Conservation (phyloP, 2,113 vertebrate species). For the Promerops cafer region DNA sequence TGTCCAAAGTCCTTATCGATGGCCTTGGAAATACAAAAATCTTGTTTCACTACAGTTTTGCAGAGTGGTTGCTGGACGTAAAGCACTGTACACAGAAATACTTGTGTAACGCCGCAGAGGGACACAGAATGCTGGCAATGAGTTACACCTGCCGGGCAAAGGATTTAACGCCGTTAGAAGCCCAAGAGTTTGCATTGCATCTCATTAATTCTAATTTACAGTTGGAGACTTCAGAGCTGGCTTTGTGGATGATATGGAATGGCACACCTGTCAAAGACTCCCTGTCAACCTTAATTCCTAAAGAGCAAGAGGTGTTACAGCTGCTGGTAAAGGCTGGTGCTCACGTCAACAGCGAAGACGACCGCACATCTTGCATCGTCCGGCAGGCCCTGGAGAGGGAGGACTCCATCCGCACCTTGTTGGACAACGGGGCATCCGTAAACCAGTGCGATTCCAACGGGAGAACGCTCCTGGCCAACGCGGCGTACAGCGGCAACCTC, state of each 20-base stretch:
- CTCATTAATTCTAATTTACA: conserved; percentile 93
- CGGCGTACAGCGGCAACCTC: conserved; percentile 91
- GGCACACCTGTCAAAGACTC: conserved; percentile 94
- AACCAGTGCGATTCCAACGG: conserved; percentile 92
- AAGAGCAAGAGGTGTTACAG: conserved; percentile 93
- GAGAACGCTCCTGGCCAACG: conserved; percentile 88
- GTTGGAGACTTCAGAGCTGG: conserved; percentile 87
- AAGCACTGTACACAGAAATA: conserved; percentile 99
- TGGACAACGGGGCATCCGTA: conserved; percentile 91
- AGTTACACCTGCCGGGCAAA: conserved; percentile 95
- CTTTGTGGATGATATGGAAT: conserved; percentile 99
- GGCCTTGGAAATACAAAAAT: conserved; percentile 90
- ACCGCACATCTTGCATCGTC: conserved; percentile 88
- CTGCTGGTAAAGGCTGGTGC: conserved; percentile 95
- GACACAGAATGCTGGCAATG: conserved; percentile 96
- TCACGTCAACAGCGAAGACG: conserved; percentile 90
- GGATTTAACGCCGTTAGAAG: conserved; percentile 85
- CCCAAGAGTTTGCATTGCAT: conserved; percentile 94
- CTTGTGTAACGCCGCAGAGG: conserved; percentile 93
- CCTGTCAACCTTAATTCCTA: conserved; percentile 87
- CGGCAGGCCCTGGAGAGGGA: conserved; percentile 94
- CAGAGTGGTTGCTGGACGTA: conserved; percentile 95
- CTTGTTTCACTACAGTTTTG: conserved; percentile 98
- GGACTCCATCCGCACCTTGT: conserved; percentile 90
- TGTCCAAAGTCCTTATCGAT: conserved; percentile 90